Base-by-base conservation (phyloP, 2,888 invertebrate species). In the Folsomia candida region DNA sequence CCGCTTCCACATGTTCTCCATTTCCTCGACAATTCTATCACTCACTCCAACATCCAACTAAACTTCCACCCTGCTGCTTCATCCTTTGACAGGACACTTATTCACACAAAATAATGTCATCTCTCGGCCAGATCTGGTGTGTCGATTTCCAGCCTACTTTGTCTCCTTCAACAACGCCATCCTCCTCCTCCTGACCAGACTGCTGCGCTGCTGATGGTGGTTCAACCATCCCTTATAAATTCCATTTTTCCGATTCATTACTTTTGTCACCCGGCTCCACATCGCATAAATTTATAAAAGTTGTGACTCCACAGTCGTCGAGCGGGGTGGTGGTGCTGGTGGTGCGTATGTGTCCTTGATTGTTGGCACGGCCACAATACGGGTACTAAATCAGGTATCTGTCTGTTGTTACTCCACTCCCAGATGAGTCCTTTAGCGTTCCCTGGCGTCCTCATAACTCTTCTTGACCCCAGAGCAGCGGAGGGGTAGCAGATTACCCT, bases 181-280 rank as follows among this genome's bases (percentile, higher is more conserved):
- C n/a, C n/a, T n/a, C n/a, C n/a, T n/a, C n/a, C n/a, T n/a, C n/a
- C n/a, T n/a, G n/a, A n/a, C n/a, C n/a, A n/a, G n/a, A n/a, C n/a
- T n/a, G n/a, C n/a, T 72, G 74, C 37, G 4, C 37, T 9, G 6
- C 37, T 14, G 14, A 37, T 9, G 37, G 6, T 14, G 6, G 14
- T 60, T 51, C 75, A 74, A 74, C 70, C 74, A 75, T 72, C 74
- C 75, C 70, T 76, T 68, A 72, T 74, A 75, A 76, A 78, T 76
- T 76, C 75, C 78, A 78, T 76, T 80, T 80, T 80, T 80, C 80
- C 80, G 78, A 78, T 77, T 80, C 80, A 80, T 80, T 80, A 78
- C 77, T 73, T 78, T 78, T 78, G 78, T 80, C 80, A 78, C 78
- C 80, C 79, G 74, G 73, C 72, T 54, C 14, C 37, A 37, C 37